Base-by-base conservation (phyloP, 2,797 vertebrate species). In the Lerista edwardsae region DNA sequence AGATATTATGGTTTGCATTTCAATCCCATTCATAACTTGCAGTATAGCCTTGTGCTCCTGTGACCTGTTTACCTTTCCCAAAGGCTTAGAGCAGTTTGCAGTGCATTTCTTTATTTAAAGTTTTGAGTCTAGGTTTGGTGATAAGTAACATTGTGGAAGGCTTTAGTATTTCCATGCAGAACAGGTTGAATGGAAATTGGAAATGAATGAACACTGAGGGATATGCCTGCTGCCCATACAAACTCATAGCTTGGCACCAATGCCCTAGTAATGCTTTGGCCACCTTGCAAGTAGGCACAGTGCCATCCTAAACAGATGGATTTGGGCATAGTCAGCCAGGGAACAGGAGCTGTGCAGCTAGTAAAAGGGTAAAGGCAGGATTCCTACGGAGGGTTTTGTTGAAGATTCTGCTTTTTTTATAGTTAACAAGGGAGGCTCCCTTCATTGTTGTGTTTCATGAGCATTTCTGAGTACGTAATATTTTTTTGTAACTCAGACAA, bases 261-360 rank as follows among this genome's bases (percentile, higher is more conserved):
- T 96, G 95, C 93, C 93, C 94, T 94, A 41, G 93, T 95, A 94
- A 95, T 96, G 95, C 94, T 95, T 94, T 95, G 95, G 95, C 95
- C 95, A 96, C 94, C 95, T 95, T 96, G 94, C 94, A 94, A 95
- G 93, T 90, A 94, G 96, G 95, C 95, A 95, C 64, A 19, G 57
- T 95, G 96, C 95, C 96, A 96, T 95, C 82, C 85, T 83, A 93
- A 76, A 89, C 95, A 96, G 95, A 96, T 96, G 95, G 94, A 87
- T 82, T 78, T 93, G 93, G 92, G 91, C 88, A 73, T 64, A 93
- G 93, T 94, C 93, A 95, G 95, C 95, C 94, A 96, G 93, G 94
- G 96, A 95, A 94, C 90, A 92, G 94, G 95, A 95, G 94, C 93
- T 96, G 92, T 95, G 95, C 94, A 94, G 94, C 93, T 93, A 86